A percentile compares a stretch with the other conserved stretches of the same genome.
phyloP scores from a whole-genome alignment of 2,113 vertebrate genomes.

The Abramis brama region DNA sequence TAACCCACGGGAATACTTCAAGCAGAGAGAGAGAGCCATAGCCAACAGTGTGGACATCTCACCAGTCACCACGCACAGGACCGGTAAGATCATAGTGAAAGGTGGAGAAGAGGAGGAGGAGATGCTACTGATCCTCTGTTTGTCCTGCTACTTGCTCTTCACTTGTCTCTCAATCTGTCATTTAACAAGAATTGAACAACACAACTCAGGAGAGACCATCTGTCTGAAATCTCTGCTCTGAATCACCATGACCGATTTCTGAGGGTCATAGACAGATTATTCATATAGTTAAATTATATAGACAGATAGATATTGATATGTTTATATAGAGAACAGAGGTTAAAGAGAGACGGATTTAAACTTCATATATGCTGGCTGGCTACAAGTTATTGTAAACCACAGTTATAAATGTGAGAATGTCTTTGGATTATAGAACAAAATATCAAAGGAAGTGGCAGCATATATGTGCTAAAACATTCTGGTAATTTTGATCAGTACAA shows the following conservation, averaged over 20 bases:
- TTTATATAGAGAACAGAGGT: not conserved
- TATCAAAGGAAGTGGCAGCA: too few relatives aligned
- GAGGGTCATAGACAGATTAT: not conserved
- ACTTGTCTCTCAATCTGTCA: constrained; percentile 22
- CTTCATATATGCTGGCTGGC: too few relatives aligned
- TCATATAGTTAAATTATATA: not conserved
- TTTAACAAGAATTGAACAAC: constrained; percentile 23
- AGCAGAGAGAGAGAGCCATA: constrained; percentile 88
- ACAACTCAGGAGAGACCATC: constrained; percentile 26
- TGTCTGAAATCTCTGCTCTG: constrained; percentile 32
- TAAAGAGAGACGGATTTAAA: not conserved
- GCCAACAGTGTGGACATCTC: constrained; percentile 83
- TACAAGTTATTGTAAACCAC: not conserved
- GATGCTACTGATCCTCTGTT: constrained; percentile 19
- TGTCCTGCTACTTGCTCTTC: constrained; percentile 32
- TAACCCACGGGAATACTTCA: constrained; percentile 96
- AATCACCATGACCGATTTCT: not conserved
- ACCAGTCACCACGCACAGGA: constrained; percentile 82
- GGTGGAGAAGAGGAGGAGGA: not conserved
- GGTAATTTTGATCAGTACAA: not conserved
- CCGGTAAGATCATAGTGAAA: constrained; percentile 76
- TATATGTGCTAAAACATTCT: not conserved
- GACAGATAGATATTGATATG: not conserved
- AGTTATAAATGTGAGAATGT: not conserved
- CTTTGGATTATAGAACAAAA: not conserved